Evolutionary conservation across 2,888 invertebrate species (phyloP).

Genomic region (Brachyptera risi): DNA sequence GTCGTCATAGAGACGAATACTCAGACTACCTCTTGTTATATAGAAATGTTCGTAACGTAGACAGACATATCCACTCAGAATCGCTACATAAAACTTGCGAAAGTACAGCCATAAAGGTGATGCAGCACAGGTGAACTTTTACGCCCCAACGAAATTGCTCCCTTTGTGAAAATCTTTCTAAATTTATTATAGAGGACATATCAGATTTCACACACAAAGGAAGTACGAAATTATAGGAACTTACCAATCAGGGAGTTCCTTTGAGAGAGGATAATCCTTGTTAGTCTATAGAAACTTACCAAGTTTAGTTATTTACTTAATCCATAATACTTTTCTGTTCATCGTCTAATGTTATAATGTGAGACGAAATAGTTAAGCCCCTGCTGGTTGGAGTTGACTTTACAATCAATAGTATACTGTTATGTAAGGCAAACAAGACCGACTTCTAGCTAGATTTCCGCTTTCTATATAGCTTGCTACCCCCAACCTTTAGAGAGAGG

Average conservation of each 20-base stretch:
- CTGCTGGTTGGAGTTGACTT: conserved; percentile 1
- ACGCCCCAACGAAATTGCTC: background rate
- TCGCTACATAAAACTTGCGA: conserved; percentile 6
- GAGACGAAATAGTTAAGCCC: background rate
- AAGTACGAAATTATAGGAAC: too few species aligned
- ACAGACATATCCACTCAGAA: background rate
- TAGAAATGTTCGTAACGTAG: background rate
- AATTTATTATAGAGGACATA: background rate
- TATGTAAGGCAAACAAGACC: conserved; percentile 1
- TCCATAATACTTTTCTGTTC: conserved; percentile 9
- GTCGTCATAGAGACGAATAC: background rate
- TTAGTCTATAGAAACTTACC: conserved; percentile 5
- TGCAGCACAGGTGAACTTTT: conserved; percentile 2
- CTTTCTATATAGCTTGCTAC: too few species aligned
- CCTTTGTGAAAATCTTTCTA: too few species aligned
- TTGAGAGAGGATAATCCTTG: background rate
- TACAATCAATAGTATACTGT: conserved; percentile 11
- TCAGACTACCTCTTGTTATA: background rate
- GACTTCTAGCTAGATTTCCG: background rate
- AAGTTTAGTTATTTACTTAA: conserved; percentile 11
- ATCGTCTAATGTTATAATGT: conserved; percentile 7
- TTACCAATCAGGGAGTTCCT: conserved; percentile 4
- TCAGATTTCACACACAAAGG: background rate
- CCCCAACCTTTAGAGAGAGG: conserved; percentile 14
- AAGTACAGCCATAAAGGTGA: conserved; percentile 7